phyloP scores from a whole-genome alignment of 1,140 invertebrate species.

The Sycobia sp. region DNA sequence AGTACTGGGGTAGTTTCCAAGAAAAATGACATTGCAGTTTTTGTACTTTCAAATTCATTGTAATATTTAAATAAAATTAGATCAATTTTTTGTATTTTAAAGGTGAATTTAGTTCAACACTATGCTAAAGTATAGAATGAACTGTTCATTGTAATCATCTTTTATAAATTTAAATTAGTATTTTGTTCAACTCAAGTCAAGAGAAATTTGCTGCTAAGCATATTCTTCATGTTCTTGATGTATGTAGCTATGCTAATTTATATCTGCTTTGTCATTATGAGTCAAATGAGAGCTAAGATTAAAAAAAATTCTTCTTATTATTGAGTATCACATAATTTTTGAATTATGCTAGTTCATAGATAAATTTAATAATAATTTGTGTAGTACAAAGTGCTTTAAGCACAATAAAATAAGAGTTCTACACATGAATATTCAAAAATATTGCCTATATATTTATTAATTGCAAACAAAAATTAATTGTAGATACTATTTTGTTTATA shows the following conservation, averaged over 20 bases:
- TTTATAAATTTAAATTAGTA: slow-evolving; percentile 23
- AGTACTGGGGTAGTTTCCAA: slow-evolving; percentile 5
- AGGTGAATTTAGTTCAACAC: no score
- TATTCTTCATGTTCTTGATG: slow-evolving; percentile 3
- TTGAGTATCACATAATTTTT: slow-evolving; percentile 33
- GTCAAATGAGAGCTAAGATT: slow-evolving; percentile 12
- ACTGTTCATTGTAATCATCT: no score
- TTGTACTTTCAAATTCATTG: slow-evolving; percentile 23
- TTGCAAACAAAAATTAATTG: no score
- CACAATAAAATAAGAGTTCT: no score
- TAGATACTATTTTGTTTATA: no score
- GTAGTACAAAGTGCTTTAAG: no score
- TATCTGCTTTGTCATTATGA: slow-evolving; percentile 12
- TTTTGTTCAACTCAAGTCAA: slow-evolving; percentile 3
- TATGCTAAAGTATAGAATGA: no score
- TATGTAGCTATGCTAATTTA: slow-evolving; percentile 18
- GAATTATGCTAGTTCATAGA: no score
- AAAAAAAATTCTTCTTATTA: slow-evolving; percentile 23
- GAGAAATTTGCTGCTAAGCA: slow-evolving; percentile 2
- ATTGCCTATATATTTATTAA: no score
- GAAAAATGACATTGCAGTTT: not conserved
- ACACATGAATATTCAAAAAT: no score
- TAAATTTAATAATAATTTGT: no score
- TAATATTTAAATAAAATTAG: slow-evolving; percentile 8
- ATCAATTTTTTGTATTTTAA: slow-evolving; percentile 8